Evolutionary conservation across 2,113 vertebrate species (phyloP).

Genomic region (Gopherus flavomarginatus): DNA sequence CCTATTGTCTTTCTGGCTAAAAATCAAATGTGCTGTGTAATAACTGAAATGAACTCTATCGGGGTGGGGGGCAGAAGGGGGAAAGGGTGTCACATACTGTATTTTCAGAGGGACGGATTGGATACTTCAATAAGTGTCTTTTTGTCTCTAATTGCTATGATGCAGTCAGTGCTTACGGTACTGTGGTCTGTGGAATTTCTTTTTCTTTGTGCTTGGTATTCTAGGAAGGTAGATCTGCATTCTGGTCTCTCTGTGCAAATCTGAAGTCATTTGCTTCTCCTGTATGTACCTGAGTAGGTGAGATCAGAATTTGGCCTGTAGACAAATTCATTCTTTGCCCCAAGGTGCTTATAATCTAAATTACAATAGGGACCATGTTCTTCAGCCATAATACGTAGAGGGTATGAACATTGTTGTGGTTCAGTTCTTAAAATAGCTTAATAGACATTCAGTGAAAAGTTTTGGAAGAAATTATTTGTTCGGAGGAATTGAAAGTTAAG

Average conservation of each 20-base stretch:
- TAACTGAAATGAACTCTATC: neutral
- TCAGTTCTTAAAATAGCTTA: neutral
- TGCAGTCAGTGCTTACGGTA: neutral
- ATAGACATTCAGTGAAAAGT: neutral
- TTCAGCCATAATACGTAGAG: neutral
- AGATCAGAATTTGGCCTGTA: neutral
- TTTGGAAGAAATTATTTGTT: neutral
- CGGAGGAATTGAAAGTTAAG: no score
- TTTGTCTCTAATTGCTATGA: neutral
- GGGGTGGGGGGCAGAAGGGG: no score
- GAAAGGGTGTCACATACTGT: neutral
- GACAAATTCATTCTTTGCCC: neutral
- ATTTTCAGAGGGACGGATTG: neutral
- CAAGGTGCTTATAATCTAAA: neutral
- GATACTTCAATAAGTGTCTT: neutral
- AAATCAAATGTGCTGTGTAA: neutral
- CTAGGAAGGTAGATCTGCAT: neutral
- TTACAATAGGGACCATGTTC: neutral
- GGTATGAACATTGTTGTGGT: neutral
- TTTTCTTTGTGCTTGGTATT: neutral
- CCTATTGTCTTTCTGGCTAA: neutral
- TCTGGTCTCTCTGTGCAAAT: neutral
- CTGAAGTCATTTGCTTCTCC: no score
- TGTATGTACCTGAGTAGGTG: neutral
- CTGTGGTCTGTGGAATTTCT: neutral